These are phyloP conservation scores for Psix sp. DNA, from an alignment of 1,140 invertebrate genomes.

Conservation along the genomic window DNA sequence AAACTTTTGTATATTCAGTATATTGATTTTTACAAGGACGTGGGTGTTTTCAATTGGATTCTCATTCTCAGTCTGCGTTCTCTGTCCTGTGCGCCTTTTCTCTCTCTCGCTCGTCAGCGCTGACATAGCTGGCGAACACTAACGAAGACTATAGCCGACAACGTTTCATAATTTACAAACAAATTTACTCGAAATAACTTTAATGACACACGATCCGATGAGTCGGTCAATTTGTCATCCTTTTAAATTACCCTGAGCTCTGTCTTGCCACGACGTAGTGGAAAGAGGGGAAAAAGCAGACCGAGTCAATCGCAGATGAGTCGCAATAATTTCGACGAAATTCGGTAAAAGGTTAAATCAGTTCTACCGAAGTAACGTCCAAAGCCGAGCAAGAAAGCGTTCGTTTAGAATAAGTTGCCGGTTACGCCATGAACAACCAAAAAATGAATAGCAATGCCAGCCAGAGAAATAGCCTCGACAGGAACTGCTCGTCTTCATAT, in stretches of 20 bases:
- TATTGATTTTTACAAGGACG: constrained; percentile 54
- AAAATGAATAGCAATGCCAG: constrained; percentile 93
- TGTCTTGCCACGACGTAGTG: background rate
- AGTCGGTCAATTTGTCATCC: constrained; percentile 7
- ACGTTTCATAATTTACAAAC: constrained; percentile 32
- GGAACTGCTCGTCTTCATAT: constrained; percentile 92
- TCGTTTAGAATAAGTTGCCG: constrained; percentile 21
- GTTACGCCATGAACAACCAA: constrained; percentile 94
- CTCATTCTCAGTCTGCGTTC: constrained; percentile 10
- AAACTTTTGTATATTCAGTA: constrained; percentile 41
- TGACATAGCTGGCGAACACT: constrained; percentile 17
- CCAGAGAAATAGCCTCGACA: constrained; percentile 96
- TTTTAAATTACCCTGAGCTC: constrained; percentile 7
- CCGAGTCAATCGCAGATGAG: too few species aligned
- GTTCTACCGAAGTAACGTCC: constrained; percentile 11
- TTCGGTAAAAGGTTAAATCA: background rate
- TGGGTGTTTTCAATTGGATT: constrained; percentile 57
- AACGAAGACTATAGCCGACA: constrained; percentile 31
- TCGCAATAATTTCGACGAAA: too few species aligned
- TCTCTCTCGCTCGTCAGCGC: constrained; percentile 14
- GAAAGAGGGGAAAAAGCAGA: constrained; percentile 3
- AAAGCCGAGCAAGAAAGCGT: background rate
- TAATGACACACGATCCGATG: background rate
- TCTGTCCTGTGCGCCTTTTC: constrained; percentile 3
- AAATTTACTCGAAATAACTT: constrained; percentile 12